Conservation (phyloP, 2,113 vertebrate species). For the Catharus minimus region DNA sequence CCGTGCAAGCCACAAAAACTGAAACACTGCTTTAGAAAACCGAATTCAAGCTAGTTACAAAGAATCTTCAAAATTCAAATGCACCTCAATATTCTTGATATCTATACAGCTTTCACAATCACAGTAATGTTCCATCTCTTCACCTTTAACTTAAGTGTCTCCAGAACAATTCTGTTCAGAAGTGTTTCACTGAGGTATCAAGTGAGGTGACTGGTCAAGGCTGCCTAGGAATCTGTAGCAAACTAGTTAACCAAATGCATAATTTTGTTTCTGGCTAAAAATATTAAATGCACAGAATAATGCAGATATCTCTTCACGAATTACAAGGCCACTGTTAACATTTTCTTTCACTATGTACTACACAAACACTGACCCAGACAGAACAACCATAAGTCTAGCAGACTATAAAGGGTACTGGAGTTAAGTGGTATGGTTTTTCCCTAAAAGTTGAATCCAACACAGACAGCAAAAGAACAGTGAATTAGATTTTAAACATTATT, state of each 20-base stretch:
- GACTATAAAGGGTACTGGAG: background rate
- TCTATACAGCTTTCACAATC: background rate
- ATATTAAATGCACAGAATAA: background rate
- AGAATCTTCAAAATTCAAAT: background rate
- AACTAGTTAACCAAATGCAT: background rate
- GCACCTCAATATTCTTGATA: background rate
- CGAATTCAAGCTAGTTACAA: background rate
- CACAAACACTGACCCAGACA: background rate
- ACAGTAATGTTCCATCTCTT: background rate
- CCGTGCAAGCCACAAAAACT: background rate
- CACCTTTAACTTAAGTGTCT: background rate
- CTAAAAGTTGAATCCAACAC: background rate
- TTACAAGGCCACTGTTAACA: background rate
- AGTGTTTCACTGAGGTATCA: background rate
- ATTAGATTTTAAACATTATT: constrained; percentile 3
- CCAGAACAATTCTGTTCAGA: background rate
- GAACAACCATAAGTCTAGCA: background rate
- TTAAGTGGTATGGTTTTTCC: background rate
- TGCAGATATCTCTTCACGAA: background rate
- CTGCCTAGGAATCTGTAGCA: background rate
- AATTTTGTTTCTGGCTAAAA: background rate
- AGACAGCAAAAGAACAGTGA: constrained; percentile 2
- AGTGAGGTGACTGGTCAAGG: background rate
- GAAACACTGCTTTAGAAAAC: background rate
- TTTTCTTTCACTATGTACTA: background rate